These are phyloP conservation scores for Petromus typicus DNA, from an alignment of 2,113 vertebrate species.

Conservation along the genomic window DNA sequence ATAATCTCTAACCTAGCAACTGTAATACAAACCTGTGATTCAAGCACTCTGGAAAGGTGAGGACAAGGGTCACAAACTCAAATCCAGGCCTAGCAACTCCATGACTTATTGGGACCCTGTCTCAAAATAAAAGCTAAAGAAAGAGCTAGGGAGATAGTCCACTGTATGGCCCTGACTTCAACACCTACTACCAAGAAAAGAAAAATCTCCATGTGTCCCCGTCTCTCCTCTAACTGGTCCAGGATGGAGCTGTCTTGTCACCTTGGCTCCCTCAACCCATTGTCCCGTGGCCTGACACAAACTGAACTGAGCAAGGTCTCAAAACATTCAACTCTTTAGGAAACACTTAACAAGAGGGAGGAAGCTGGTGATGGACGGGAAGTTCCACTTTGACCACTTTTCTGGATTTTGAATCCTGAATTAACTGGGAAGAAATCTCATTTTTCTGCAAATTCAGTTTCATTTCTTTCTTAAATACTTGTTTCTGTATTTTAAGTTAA, in stretches of 20 bases:
- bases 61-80: neutral
- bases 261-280: neutral
- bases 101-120: neutral
- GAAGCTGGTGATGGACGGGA: neutral
- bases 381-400: neutral
- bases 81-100: neutral
- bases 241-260: neutral
- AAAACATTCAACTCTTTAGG: neutral
- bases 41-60: neutral
- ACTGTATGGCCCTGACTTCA: neutral
- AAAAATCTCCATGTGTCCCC: neutral
- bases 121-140: neutral
- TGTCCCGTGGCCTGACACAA: neutral
- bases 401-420: conserved; percentile 37
- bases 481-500: neutral
- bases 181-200: neutral
- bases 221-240: neutral
- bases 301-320: neutral
- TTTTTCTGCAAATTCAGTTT: neutral
- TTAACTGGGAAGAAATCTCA: neutral
- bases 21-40: neutral
- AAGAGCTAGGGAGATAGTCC: neutral
- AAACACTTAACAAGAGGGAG: neutral
- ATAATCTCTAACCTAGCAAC: neutral
- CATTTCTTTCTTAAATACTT: neutral